A percentile compares a stretch with the other conserved stretches of the same genome.
These are phyloP conservation scores for Drosophila quinaria DNA, from an alignment of 2,888 invertebrate genomes.

Conservation along the genomic window DNA sequence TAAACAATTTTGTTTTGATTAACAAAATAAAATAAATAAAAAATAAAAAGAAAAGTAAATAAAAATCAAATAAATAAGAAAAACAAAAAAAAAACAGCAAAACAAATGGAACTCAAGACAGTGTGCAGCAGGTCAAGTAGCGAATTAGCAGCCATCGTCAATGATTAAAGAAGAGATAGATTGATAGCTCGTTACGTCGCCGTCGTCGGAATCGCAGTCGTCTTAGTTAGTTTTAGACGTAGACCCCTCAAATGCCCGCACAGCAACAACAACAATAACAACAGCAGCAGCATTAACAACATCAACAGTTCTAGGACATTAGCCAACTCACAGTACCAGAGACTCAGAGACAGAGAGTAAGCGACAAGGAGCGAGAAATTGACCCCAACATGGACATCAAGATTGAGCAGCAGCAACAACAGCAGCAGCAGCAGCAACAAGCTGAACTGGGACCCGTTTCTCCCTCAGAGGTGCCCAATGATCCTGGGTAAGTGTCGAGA, in stretches of 20 bases:
- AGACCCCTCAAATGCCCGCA: constrained; percentile 51
- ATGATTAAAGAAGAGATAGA: constrained; percentile 64
- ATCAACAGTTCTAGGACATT: constrained; percentile 46
- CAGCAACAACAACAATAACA: constrained; percentile 40
- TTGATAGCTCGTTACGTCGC: constrained; percentile 48
- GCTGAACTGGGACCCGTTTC: constrained; percentile 91
- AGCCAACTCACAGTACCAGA: constrained; percentile 31
- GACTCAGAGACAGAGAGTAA: constrained; percentile 9
- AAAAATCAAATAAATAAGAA: constrained; percentile 1
- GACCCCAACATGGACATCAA: constrained; percentile 82
- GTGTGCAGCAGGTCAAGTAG: constrained; percentile 58
- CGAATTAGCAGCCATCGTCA: constrained; percentile 66
- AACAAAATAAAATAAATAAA: constrained; percentile 34
- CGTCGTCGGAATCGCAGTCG: constrained; percentile 52
- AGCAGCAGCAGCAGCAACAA: constrained; percentile 65
- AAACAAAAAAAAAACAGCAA: constrained; percentile 19
- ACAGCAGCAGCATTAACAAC: constrained; percentile 23
- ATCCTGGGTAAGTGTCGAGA: constrained; percentile 92
- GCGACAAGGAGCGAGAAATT: constrained; percentile 9
- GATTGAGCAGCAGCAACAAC: constrained; percentile 79
- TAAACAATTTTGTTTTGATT: constrained; percentile 57
- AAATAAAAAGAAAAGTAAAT: constrained; percentile 12
- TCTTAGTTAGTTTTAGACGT: constrained; percentile 66
- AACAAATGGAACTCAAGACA: constrained; percentile 71
- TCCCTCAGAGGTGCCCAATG: constrained; percentile 96